Conservation (phyloP, 1,140 invertebrate species). For the Polyergus mexicanus region DNA sequence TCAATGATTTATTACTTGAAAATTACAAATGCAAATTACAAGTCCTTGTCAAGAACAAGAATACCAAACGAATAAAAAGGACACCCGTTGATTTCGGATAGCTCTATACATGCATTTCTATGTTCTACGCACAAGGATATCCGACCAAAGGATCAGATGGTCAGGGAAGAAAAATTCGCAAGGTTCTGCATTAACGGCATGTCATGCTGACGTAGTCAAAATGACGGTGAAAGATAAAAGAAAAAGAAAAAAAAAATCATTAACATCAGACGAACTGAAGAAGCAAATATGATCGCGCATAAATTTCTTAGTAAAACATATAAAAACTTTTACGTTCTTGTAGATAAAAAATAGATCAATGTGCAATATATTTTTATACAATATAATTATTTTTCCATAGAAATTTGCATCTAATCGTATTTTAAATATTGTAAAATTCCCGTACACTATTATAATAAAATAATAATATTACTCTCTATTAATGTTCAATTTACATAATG, state of each 20-base stretch:
- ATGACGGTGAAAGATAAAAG: background rate
- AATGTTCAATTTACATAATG: background rate
- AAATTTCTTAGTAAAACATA: background rate
- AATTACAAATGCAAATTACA: background rate
- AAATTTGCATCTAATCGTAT: background rate
- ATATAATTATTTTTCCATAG: background rate
- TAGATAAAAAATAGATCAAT: background rate
- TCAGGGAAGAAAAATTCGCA: slow-evolving; percentile 16
- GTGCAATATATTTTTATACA: background rate
- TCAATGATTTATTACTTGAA: background rate
- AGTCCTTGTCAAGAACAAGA: background rate
- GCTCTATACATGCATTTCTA: slow-evolving; percentile 3
- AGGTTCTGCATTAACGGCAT: background rate
- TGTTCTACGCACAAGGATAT: slow-evolving; percentile 7
- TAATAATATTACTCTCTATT: background rate
- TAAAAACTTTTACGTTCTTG: background rate
- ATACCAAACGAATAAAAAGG: too few species aligned
- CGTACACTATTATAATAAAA: background rate
- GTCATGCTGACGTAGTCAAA: background rate
- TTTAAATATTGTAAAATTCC: background rate
- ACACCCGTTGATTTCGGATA: background rate
- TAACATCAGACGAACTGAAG: background rate
- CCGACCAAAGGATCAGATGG: slow-evolving; percentile 16
- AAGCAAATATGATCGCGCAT: background rate
- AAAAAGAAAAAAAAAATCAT: background rate